Conservation (phyloP, 2,113 vertebrate species). For the Odobenus rosmarus region DNA sequence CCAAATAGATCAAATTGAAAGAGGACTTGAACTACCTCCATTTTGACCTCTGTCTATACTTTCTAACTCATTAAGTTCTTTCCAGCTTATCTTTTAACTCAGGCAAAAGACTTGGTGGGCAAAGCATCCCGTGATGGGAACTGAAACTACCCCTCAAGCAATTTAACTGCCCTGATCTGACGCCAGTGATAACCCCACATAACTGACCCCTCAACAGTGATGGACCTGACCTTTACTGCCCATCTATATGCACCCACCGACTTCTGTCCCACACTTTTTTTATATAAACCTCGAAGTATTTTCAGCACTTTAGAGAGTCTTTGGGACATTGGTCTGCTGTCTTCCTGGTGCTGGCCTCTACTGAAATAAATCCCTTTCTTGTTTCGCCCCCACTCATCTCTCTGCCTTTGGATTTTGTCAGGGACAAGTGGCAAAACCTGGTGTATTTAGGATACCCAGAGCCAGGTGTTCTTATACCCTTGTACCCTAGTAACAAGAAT, state of each 20-base stretch:
- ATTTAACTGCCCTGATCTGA: neutral
- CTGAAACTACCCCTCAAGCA: neutral
- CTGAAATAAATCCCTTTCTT: neutral
- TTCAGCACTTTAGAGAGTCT: neutral
- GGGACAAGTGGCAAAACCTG: neutral
- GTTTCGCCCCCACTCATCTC: neutral
- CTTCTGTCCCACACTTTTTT: neutral
- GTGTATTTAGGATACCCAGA: neutral
- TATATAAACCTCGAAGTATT: neutral
- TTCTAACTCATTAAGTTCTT: neutral
- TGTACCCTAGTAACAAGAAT: neutral
- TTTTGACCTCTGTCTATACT: neutral
- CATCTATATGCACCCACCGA: neutral
- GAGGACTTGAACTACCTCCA: neutral
- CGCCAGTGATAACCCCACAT: neutral
- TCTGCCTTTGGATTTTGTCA: neutral
- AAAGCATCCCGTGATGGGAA: neutral
- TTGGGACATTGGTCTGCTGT: neutral
- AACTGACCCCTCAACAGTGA: neutral
- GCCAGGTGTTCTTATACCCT: neutral
- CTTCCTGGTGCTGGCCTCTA: neutral
- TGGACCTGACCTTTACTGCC: neutral
- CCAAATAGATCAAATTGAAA: neutral
- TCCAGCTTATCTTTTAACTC: neutral
- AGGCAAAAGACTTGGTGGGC: neutral